A percentile compares a stretch with the other conserved stretches of the same genome.
Evolutionary conservation across 2,888 invertebrate genomes (phyloP).

Genomic region (Argyresthia goedartella): DNA sequence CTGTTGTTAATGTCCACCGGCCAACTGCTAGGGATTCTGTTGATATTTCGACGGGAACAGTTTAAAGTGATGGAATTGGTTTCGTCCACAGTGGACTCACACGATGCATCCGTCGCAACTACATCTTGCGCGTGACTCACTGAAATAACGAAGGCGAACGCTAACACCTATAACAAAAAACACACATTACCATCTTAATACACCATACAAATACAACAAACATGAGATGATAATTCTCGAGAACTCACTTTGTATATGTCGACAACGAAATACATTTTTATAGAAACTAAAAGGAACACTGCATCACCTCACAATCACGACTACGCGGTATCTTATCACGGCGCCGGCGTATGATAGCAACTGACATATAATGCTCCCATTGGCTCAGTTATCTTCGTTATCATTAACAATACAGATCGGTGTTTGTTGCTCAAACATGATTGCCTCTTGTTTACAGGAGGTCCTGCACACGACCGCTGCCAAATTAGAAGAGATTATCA

Average conservation of each 20-base stretch:
- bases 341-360: conserved; percentile 42
- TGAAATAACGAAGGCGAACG: conserved; percentile 48
- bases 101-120: conserved; percentile 28
- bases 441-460: conserved; percentile 62
- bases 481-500: conserved; percentile 71
- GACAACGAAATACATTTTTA: conserved; percentile 46
- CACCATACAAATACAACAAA: conserved; percentile 21
- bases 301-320: conserved; percentile 30
- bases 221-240: conserved; percentile 14
- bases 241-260: conserved; percentile 45
- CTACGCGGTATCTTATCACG: conserved; percentile 56
- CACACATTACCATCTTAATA: conserved; percentile 22
- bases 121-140: conserved; percentile 29
- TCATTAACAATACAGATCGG: conserved; percentile 35
- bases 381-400: conserved; percentile 50
- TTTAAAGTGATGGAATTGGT: conserved; percentile 44
- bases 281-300: conserved; percentile 37
- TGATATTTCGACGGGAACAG: conserved; percentile 48
- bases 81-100: conserved; percentile 44
- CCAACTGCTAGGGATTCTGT: conserved; percentile 39
- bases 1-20: conserved; percentile 38
- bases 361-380: conserved; percentile 45
- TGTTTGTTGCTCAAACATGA: conserved; percentile 31
- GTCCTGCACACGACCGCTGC: conserved; percentile 68
- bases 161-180: conserved; percentile 62